These are phyloP conservation scores for Thunnus albacares DNA, from an alignment of 2,797 vertebrate genomes.

Conservation along the genomic window DNA sequence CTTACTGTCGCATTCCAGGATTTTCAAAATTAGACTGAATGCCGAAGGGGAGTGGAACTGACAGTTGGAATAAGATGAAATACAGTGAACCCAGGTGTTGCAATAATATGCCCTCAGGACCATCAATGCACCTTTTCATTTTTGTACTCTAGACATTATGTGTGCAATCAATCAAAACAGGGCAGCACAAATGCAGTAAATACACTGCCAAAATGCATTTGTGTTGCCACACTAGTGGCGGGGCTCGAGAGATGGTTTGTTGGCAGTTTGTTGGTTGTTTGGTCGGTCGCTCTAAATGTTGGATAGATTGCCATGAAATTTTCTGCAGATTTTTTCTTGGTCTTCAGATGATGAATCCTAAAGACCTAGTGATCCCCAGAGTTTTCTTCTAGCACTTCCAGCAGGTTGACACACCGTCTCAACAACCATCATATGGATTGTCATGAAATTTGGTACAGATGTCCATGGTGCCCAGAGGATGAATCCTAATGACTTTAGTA, in stretches of 20 bases:
- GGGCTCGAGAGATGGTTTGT: no score
- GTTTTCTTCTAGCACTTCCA: no score
- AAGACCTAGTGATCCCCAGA: no score
- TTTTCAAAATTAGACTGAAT: conserved; percentile 4
- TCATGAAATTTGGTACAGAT: neutral
- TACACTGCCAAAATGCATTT: neutral
- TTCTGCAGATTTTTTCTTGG: neutral
- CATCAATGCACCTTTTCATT: neutral
- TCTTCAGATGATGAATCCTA: neutral
- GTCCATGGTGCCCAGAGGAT: neutral
- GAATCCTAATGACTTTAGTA: neutral
- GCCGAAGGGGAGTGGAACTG: neutral
- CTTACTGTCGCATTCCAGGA: neutral
- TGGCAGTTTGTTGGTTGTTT: neutral
- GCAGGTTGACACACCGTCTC: neutral
- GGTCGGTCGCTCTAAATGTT: neutral
- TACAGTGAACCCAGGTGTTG: neutral
- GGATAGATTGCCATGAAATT: neutral
- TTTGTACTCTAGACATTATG: neutral
- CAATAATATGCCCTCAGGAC: conserved; percentile 10
- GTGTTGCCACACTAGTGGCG: neutral
- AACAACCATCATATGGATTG: neutral
- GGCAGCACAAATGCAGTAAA: neutral
- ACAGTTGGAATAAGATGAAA: conserved; percentile 23
- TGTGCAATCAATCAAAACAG: conserved; percentile 20